A percentile compares a stretch with the other conserved stretches of the same genome.
Evolutionary conservation across 2,797 vertebrate species (phyloP).

Genomic region (Gephyroberyx darwinii): DNA sequence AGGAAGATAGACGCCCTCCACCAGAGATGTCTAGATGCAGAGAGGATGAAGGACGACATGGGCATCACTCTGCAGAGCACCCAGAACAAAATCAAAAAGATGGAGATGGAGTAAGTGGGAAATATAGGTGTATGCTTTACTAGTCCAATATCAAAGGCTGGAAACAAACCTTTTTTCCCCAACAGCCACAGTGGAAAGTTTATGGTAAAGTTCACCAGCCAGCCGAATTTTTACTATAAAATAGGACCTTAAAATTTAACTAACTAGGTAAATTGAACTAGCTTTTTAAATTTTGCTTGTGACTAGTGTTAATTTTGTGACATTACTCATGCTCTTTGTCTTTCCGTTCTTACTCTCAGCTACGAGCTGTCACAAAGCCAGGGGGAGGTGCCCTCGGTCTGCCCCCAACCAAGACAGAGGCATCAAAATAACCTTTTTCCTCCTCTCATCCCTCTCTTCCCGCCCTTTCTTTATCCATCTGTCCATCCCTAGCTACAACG

Average conservation of each 20-base stretch:
- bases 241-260: not conserved
- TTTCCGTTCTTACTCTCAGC: not conserved
- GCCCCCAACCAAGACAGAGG: slow-evolving; percentile 4
- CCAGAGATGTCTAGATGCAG: slow-evolving; percentile 88
- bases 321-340: not conserved
- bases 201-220: not conserved
- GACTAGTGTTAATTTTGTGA: not conserved
- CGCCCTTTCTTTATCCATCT: not conserved
- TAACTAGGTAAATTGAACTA: not conserved
- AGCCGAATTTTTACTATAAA: not conserved
- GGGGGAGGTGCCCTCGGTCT: not conserved
- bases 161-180: not conserved
- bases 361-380: not conserved
- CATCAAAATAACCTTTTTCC: slow-evolving; percentile 13
- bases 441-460: not conserved
- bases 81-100: slow-evolving; percentile 88
- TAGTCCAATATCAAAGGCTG: too few relatives aligned
- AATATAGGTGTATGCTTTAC: too few relatives aligned
- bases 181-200: not conserved
- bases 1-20: slow-evolving; percentile 91
- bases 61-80: slow-evolving; percentile 86
- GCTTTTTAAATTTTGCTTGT: not conserved
- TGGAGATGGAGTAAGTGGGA: slow-evolving; percentile 89
- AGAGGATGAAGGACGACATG: slow-evolving; percentile 88
- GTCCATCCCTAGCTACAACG: slow-evolving; percentile 81